These are phyloP conservation scores for Volucella inanis DNA, from an alignment of 2,888 invertebrate species.

Conservation along the genomic window DNA sequence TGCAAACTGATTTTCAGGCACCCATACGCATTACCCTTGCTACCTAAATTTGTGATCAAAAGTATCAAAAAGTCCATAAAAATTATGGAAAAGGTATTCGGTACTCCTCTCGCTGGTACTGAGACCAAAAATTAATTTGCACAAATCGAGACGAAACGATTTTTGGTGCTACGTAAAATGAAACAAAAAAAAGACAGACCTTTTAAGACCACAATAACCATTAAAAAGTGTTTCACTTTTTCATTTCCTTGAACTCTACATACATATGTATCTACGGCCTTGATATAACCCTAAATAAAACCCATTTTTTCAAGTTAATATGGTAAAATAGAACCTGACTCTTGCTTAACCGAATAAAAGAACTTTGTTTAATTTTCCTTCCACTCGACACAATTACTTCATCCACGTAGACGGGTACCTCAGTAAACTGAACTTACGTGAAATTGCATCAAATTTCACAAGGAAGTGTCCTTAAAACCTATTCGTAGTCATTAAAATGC, in stretches of 20 bases:
- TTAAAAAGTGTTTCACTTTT: background rate
- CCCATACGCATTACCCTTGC: too few species aligned
- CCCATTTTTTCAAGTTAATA: conserved; percentile 30
- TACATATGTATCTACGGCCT: conserved; percentile 5
- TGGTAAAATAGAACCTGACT: conserved; percentile 9
- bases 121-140: too few species aligned
- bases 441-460: conserved; percentile 29
- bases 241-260: background rate
- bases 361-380: conserved; percentile 61
- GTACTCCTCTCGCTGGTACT: too few species aligned
- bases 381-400: conserved; percentile 35
- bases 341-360: conserved; percentile 59
- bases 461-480: background rate
- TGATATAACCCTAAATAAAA: conserved; percentile 20
- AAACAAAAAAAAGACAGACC: background rate
- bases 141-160: too few species aligned
- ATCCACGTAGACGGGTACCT: conserved; percentile 14
- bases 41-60: too few species aligned
- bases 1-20: too few species aligned
- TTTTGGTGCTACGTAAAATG: too few species aligned
- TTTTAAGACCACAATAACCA: background rate
- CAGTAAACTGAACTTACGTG: conserved; percentile 38
- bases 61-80: too few species aligned
- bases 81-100: too few species aligned
- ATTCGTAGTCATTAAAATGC: conserved; percentile 28